Evolutionary conservation across 1,140 invertebrate species (phyloP).

Genomic region (Lepidurus arcticus): DNA sequence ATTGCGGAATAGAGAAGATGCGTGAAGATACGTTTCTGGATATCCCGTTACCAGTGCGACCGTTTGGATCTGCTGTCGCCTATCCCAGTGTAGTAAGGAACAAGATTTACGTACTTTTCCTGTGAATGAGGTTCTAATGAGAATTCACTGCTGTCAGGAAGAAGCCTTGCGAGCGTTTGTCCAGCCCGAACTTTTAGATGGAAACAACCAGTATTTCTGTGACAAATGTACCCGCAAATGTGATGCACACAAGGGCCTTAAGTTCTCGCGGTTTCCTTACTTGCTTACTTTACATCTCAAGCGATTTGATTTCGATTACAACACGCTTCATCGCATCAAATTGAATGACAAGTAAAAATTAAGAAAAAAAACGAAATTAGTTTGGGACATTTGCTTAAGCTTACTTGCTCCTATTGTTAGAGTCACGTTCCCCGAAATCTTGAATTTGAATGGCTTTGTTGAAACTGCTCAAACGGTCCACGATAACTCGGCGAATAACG

Average conservation of each 20-base stretch:
- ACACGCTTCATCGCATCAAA: slow-evolving; percentile 78
- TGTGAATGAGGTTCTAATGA: not conserved
- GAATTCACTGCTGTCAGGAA: slow-evolving; percentile 52
- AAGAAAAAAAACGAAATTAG: not conserved
- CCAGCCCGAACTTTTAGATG: slow-evolving; percentile 75
- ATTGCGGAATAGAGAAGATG: slow-evolving; percentile 77
- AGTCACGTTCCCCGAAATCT: slow-evolving; percentile 73
- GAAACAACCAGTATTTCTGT: slow-evolving; percentile 84
- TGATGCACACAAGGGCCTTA: slow-evolving; percentile 85
- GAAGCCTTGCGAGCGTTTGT: slow-evolving; percentile 81
- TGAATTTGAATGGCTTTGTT: slow-evolving; percentile 75
- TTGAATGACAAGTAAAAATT: slow-evolving; percentile 75
- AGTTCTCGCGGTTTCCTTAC: slow-evolving; percentile 83
- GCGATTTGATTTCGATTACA: slow-evolving; percentile 86
- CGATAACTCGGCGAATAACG: slow-evolving; percentile 22
- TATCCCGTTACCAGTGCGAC: slow-evolving; percentile 78
- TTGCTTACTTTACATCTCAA: slow-evolving; percentile 81
- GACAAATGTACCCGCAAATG: slow-evolving; percentile 82
- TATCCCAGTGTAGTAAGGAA: slow-evolving; percentile 70
- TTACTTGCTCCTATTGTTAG: slow-evolving; percentile 46
- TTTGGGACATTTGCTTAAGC: slow-evolving; percentile 28
- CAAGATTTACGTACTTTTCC: slow-evolving; percentile 19
- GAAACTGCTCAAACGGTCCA: slow-evolving; percentile 41
- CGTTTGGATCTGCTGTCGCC: slow-evolving; percentile 69
- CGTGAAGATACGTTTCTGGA: slow-evolving; percentile 76